Evolutionary conservation across 2,113 vertebrate species (phyloP), one percentile per base, ranked within the genome.

Genomic region (Campylomormyrus numenius): DNA sequence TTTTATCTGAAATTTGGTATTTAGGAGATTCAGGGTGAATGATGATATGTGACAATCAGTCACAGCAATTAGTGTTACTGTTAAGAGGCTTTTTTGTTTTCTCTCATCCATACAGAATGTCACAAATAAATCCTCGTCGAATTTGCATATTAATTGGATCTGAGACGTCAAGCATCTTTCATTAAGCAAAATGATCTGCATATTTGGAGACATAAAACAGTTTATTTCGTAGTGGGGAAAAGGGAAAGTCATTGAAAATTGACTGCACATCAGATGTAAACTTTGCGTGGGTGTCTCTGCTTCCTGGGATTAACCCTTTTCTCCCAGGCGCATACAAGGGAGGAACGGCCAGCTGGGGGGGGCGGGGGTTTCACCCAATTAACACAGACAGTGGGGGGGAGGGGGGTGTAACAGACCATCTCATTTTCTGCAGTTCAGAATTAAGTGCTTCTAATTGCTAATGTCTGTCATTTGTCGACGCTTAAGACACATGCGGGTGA

Each of bases 101-200:
- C 98, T 98, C 98, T 99, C 98, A 99, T 98, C 98, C 98, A 99
- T 98, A 99, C 98, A 98, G 98, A 99, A 99, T 99, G 98, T 99
- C 98, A 99, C 98, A 99, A 99, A 99, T 99, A 99, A 99, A 99
- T 99, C 98, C 98, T 99, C 97, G 96, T 97, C 96, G 97, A 97
- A 99, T 99, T 99, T 99, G 98, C 98, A 99, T 99, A 99, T 99
- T 99, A 99, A 99, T 99, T 99, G 98, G 98, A 99, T 99, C 98
- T 98, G 98, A 99, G 98, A 99, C 98, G 98, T 99, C 98, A 99
- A 98, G 98, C 98, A 99, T 99, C 98, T 99, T 99, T 99, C 98
- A 99, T 99, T 99, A 99, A 99, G 98, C 97, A 99, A 99, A 99
- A 99, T 99, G 98, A 99, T 99, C 98, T 99, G 98, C 98, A 99